Evolutionary conservation across 2,113 vertebrate genomes (phyloP).

Genomic region (Indri indri): DNA sequence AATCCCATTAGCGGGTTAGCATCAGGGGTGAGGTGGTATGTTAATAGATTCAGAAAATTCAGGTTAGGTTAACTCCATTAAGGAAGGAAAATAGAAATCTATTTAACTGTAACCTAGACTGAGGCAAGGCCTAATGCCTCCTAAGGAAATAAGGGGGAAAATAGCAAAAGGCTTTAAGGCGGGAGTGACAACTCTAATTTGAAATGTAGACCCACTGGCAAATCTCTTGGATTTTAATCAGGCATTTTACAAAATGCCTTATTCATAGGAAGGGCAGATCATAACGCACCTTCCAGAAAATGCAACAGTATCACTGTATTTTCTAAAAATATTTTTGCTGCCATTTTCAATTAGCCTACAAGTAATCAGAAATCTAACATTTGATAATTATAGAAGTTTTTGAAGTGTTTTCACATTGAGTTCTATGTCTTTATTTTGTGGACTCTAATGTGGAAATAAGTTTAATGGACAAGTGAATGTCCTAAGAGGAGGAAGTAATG

Average conservation of each 20-base stretch:
- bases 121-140: slow-evolving; percentile 9
- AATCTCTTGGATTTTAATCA: background rate
- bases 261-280: slow-evolving; percentile 22
- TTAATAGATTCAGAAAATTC: slow-evolving; percentile 59
- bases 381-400: background rate
- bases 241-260: background rate
- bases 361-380: background rate
- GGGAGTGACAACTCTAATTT: background rate
- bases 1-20: slow-evolving; percentile 68
- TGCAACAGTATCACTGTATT: background rate
- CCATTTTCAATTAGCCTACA: background rate
- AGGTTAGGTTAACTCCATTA: slow-evolving; percentile 60
- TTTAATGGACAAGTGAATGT: background rate
- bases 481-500: background rate
- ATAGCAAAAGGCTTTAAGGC: background rate
- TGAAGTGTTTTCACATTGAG: background rate
- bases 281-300: background rate
- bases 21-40: slow-evolving; percentile 50
- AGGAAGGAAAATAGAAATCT: slow-evolving; percentile 61
- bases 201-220: background rate
- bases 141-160: background rate
- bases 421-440: background rate
- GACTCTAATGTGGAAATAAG: background rate
- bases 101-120: slow-evolving; percentile 18
- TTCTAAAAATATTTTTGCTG: background rate